Conservation (phyloP, 2,888 invertebrate genomes). For the Cephus sareptanus region DNA sequence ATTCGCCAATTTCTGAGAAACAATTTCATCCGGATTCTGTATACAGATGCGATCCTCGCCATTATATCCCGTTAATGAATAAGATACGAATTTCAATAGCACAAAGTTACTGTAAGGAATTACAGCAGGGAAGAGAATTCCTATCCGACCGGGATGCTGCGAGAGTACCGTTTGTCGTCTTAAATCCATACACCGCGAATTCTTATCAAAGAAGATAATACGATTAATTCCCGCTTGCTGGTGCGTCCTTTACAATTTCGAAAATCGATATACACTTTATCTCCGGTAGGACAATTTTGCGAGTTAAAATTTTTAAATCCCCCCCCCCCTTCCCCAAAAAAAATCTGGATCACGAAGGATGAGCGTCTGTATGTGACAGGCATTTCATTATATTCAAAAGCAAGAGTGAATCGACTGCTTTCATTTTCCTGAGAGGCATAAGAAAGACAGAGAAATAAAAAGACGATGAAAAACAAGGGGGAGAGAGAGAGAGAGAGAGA, state of each 20-base stretch:
- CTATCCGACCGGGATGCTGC: not conserved
- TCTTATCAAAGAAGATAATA: not conserved
- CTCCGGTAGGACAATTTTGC: not conserved
- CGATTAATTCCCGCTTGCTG: not conserved
- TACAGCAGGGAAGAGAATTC: not conserved
- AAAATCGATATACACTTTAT: not conserved
- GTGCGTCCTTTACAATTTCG: not conserved
- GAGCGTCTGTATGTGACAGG: not conserved
- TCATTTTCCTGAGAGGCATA: slow-evolving; percentile 23
- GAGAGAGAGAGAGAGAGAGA: slow-evolving; percentile 17
- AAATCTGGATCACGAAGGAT: slow-evolving; percentile 24
- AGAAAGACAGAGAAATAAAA: slow-evolving; percentile 14
- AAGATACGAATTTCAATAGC: not conserved
- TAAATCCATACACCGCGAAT: not conserved
- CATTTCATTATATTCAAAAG: slow-evolving; percentile 6
- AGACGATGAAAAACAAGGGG: slow-evolving; percentile 10
- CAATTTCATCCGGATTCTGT: not conserved
- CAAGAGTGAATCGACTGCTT: slow-evolving; percentile 23
- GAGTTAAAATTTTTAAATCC: not conserved
- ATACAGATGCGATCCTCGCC: not conserved
- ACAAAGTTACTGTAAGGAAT: not conserved
- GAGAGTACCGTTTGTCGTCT: not conserved
- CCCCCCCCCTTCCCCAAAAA: slow-evolving; percentile 18
- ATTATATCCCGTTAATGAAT: not conserved
- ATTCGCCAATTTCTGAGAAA: not conserved